Evolutionary conservation across 2,888 invertebrate genomes (phyloP).

Genomic region (Arctia plantaginis): DNA sequence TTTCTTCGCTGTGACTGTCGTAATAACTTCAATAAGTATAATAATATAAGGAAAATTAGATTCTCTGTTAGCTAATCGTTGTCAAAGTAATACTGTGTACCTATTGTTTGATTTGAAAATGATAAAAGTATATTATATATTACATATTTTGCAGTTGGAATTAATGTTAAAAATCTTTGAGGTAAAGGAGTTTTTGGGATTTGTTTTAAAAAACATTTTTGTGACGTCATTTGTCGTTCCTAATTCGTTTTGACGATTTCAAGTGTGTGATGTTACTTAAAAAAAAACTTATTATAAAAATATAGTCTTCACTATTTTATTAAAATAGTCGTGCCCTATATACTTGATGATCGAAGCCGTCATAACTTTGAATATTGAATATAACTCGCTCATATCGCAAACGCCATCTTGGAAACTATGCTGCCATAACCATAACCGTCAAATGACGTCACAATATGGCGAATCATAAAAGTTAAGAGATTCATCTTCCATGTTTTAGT

Average conservation of each 20-base stretch:
- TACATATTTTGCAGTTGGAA: conserved; percentile 65
- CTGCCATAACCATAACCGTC: conserved; percentile 45
- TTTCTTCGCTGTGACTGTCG: conserved; percentile 49
- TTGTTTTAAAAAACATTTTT: conserved; percentile 51
- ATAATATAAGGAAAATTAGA: conserved; percentile 64
- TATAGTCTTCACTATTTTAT: conserved; percentile 43
- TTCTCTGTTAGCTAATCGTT: conserved; percentile 74
- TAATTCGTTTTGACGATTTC: conserved; percentile 24
- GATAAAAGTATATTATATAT: conserved; percentile 56
- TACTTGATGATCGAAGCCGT: conserved; percentile 42
- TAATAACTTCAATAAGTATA: conserved; percentile 51
- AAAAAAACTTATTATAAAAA: conserved; percentile 32
- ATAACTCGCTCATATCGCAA: conserved; percentile 38
- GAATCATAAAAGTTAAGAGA: conserved; percentile 47
- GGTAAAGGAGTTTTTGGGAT: conserved; percentile 60
- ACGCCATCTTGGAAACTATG: conserved; percentile 50
- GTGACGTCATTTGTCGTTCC: conserved; percentile 39
- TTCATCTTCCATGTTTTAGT: conserved; percentile 55
- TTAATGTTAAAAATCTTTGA: conserved; percentile 67
- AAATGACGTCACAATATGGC: conserved; percentile 53
- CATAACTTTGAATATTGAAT: conserved; percentile 49
- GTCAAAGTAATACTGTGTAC: conserved; percentile 69
- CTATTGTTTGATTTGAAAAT: conserved; percentile 69
- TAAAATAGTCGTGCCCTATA: conserved; percentile 43
- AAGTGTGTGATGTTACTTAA: conserved; percentile 28